Conservation (phyloP, 2,888 invertebrate species). For the Caenorhabditis angaria region DNA sequence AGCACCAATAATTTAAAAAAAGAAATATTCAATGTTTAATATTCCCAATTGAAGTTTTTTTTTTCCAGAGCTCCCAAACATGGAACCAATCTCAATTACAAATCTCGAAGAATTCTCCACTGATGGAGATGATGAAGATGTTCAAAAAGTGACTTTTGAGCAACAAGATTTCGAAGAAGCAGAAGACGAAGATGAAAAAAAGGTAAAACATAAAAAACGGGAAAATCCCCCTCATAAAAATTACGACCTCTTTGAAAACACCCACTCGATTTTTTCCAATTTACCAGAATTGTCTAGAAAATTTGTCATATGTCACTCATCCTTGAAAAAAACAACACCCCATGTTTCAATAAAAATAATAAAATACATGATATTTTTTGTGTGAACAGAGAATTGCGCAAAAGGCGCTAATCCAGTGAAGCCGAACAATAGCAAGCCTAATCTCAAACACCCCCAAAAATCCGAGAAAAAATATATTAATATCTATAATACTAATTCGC, state of each 20-base stretch:
- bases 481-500: background rate
- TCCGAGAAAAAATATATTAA: background rate
- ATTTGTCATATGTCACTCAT: background rate
- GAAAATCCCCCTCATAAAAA: background rate
- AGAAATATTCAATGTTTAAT: too few species aligned
- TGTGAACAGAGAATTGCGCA: too few species aligned
- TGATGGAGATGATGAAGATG: background rate
- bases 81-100: slow-evolving; percentile 6
- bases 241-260: background rate
- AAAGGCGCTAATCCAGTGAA: background rate
- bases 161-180: slow-evolving; percentile 1
- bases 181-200: background rate
- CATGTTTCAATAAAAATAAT: too few species aligned
- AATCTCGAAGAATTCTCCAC: slow-evolving; percentile 1
- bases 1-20: too few species aligned
- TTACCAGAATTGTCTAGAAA: background rate
- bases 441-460: background rate
- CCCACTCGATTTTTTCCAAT: background rate
- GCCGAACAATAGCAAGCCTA: background rate
- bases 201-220: background rate
- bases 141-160: background rate
- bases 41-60: too few species aligned
- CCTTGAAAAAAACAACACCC: background rate
- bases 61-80: slow-evolving; percentile 6
- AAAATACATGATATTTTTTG: background rate